phyloP scores from a whole-genome alignment of 2,113 vertebrate genomes.

The Archocentrus centrarchus region DNA sequence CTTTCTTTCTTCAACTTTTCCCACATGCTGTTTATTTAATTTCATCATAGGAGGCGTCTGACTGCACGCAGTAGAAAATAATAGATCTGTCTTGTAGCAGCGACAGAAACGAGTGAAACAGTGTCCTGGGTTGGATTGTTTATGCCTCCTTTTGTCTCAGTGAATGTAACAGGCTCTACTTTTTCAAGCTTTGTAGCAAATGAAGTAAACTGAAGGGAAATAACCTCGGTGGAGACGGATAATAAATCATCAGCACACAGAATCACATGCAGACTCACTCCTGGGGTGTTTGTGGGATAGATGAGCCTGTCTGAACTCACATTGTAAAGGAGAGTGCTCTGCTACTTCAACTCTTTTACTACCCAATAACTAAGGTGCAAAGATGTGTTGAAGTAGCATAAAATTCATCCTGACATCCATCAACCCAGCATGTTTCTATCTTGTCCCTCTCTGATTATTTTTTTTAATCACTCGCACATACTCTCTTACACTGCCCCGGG shows the following conservation, averaged over 20 bases:
- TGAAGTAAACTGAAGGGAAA: background rate
- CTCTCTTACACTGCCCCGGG: background rate
- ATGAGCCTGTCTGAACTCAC: slow-evolving; percentile 32
- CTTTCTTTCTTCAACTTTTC: background rate
- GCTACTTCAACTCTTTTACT: background rate
- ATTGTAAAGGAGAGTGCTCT: background rate
- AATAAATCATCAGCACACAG: background rate
- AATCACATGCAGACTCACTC: background rate
- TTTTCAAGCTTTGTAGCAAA: background rate
- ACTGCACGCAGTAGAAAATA: background rate
- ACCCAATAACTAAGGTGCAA: background rate
- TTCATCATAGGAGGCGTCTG: background rate
- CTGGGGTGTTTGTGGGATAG: background rate
- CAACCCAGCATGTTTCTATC: background rate
- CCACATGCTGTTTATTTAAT: background rate
- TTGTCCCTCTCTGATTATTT: background rate
- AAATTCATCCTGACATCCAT: slow-evolving; percentile 10
- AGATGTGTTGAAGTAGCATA: background rate
- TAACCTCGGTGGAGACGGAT: background rate
- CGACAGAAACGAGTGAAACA: background rate
- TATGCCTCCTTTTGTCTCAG: background rate
- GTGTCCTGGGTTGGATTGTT: background rate
- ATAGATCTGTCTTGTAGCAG: background rate
- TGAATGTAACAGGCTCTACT: background rate
- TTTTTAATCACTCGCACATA: background rate